Conservation (phyloP, 2,113 vertebrate species). For the Chunga burmeisteri region DNA sequence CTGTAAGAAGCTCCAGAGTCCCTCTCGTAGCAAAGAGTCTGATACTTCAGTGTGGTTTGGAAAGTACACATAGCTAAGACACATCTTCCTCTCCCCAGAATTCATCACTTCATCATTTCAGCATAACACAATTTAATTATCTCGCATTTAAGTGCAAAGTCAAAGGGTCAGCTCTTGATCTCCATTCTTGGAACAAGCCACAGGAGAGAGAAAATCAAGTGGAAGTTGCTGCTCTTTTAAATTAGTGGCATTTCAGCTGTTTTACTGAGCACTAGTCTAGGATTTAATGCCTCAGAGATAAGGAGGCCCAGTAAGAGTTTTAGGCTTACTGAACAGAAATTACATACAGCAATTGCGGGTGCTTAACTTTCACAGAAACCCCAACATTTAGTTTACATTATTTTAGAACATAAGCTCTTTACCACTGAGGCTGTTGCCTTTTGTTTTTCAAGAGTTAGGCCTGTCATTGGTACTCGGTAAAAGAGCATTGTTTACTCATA, state of each 20-base stretch:
- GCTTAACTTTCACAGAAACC: not conserved
- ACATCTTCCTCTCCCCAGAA: not conserved
- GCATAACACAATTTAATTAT: conserved; percentile 30
- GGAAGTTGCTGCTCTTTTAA: not conserved
- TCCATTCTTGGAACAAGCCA: not conserved
- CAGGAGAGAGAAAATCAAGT: conserved; percentile 25
- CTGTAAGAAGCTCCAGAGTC: not conserved
- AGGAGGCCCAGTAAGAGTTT: not conserved
- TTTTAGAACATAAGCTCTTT: not conserved
- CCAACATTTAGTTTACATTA: not conserved
- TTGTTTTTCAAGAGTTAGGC: not conserved
- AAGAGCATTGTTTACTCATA: not conserved
- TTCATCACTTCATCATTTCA: conserved; percentile 17
- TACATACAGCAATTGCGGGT: not conserved
- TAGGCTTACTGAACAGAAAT: not conserved
- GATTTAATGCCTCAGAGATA: not conserved
- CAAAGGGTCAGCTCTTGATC: conserved; percentile 21
- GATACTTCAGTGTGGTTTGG: not conserved
- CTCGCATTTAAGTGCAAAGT: not conserved
- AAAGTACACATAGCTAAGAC: not conserved
- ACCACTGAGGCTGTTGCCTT: not conserved
- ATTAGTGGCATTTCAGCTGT: not conserved
- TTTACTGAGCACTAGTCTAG: not conserved
- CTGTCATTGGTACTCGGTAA: not conserved
- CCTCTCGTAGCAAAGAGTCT: not conserved